Conservation (phyloP, 2,888 invertebrate genomes). For the Netelia melanura region DNA sequence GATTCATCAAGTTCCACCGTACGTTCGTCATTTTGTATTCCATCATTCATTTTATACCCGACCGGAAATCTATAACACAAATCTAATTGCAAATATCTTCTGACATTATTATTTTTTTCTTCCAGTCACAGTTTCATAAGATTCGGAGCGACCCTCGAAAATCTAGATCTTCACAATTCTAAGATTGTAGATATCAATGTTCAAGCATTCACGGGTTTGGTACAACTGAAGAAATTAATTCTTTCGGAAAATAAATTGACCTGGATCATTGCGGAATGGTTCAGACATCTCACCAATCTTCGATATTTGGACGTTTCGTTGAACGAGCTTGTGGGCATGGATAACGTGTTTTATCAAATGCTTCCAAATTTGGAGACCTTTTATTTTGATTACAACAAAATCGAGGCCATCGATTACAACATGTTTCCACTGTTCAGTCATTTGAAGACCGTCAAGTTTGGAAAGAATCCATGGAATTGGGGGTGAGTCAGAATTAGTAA, state of each 20-base stretch:
- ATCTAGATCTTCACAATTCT: conserved; percentile 74
- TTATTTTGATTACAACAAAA: conserved; percentile 78
- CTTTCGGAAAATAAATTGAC: conserved; percentile 78
- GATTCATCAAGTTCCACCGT: conserved; percentile 70
- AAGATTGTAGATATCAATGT: conserved; percentile 74
- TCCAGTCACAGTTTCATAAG: conserved; percentile 75
- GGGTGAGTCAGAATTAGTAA: conserved; percentile 74
- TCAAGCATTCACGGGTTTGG: conserved; percentile 74
- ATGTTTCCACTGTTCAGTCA: conserved; percentile 73
- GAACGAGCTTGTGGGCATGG: conserved; percentile 75
- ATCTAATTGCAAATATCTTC: background rate
- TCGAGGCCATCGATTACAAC: conserved; percentile 73
- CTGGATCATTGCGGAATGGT: conserved; percentile 72
- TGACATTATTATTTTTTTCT: conserved; percentile 18
- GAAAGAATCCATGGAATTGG: conserved; percentile 79
- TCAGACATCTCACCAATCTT: conserved; percentile 72
- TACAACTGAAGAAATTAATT: conserved; percentile 73
- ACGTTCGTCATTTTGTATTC: conserved; percentile 46
- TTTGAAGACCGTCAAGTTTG: conserved; percentile 76
- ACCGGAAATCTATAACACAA: background rate
- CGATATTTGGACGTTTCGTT: conserved; percentile 79
- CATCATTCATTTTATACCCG: background rate
- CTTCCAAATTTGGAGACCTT: conserved; percentile 75
- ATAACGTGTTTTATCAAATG: conserved; percentile 70
- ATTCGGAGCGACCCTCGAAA: conserved; percentile 72